These are phyloP conservation scores for Ochropleura leucogaster DNA, from an alignment of 2,888 invertebrate genomes.

Conservation along the genomic window DNA sequence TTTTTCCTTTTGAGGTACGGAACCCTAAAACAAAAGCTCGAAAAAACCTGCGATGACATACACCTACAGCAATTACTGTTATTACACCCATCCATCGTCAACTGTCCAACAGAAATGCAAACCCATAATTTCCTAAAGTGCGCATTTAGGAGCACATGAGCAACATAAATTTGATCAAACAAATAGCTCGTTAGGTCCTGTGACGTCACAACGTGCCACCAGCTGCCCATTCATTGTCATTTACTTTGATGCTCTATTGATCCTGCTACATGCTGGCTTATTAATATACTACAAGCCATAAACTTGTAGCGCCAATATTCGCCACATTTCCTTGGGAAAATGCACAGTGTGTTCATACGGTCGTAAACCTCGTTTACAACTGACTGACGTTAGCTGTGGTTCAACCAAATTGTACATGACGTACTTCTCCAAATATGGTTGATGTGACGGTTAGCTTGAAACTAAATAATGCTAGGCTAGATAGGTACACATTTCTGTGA, in stretches of 20 bases:
- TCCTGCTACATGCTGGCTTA: constrained; percentile 75
- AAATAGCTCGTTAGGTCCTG: constrained; percentile 66
- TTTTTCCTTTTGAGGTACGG: too few relatives aligned
- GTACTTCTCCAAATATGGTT: constrained; percentile 12
- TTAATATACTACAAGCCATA: constrained; percentile 72
- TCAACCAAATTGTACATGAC: constrained; percentile 20
- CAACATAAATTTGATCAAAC: constrained; percentile 68
- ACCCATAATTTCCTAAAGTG: constrained; percentile 61
- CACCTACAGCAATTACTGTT: constrained; percentile 44
- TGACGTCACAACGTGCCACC: constrained; percentile 62
- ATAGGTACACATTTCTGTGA: constrained; percentile 17
- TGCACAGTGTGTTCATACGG: constrained; percentile 15
- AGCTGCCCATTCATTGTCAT: constrained; percentile 82
- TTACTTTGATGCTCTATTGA: constrained; percentile 84
- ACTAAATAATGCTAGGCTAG: constrained; percentile 13
- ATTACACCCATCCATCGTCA: constrained; percentile 58
- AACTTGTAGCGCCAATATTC: constrained; percentile 60
- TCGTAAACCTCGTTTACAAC: constrained; percentile 30
- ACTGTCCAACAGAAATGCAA: constrained; percentile 59
- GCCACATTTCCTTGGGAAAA: constrained; percentile 60
- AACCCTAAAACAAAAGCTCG: not conserved
- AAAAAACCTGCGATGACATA: constrained; percentile 36
- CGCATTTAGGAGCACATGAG: constrained; percentile 63
- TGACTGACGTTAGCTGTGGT: constrained; percentile 8
- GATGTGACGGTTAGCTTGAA: constrained; percentile 19